Base-by-base conservation (phyloP, 2,888 invertebrate genomes). In the Parochlus steinenii region DNA sequence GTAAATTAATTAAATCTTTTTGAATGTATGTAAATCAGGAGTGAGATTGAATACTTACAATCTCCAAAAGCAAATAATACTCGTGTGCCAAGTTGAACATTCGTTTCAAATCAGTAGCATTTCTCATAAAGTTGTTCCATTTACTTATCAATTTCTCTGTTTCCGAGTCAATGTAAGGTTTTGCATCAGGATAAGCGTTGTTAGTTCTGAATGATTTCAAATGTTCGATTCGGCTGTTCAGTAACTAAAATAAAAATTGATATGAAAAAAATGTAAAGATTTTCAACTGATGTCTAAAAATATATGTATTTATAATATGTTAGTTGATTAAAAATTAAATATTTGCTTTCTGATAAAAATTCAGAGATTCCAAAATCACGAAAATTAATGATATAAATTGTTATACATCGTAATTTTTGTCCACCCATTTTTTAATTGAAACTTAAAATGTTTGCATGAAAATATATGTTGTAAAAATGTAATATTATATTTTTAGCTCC, bases 61-160 rank as follows among this genome's bases (percentile, higher is more conserved):
- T 74, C 45, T 83, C 79, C 37, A 80, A 65, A 26, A 77, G 59
- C 44, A 68, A 66, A 53, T 75, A 82, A 55, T 80, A 83, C 38
- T 74, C 67, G 26, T 74, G 69, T 41, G 74, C 73, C 37, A 72
- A 62, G 48, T 80, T 70, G 20, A 81, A 68, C 31, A 71, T 63
- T 39, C 63, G 63, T 44, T 76, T 65, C 33, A 73, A 74, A 38
- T 70, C 69, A 30, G 64, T 63, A 12, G 79, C 69, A 50, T 74
- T 70, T 24, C 64, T 64, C 49, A 72, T 71, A 50, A 85, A 67
- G 42, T 67, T 65, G 20, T 67, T 64, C 78, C 80, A 79, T 51
- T 67, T 61, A 27, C 70, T 67, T 50, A 67, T 64, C 36, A 81
- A 60, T 42, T 71, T 65, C 25, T 64, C 59, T 26, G 78, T 51